phyloP scores from a whole-genome alignment of 2,797 vertebrate genomes.

The Neomorphus geoffroyi region DNA sequence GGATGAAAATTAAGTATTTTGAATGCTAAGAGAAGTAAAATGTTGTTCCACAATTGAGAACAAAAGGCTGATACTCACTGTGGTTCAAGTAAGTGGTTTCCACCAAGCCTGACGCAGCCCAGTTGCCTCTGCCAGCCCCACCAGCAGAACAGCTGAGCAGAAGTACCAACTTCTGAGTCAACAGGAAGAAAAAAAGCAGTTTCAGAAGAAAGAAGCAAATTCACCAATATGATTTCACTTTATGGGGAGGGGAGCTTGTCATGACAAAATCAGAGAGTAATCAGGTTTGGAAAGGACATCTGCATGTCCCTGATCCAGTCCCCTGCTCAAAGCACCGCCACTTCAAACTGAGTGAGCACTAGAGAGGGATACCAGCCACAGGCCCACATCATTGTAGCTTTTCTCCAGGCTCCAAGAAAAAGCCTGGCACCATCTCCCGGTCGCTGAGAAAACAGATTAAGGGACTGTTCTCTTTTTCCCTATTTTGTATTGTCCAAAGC shows the following conservation, averaged over 20 bases:
- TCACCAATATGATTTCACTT: neutral
- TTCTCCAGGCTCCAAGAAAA: neutral
- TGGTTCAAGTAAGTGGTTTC: neutral
- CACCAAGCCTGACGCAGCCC: neutral
- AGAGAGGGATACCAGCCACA: rapidly evolving
- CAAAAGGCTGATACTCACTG: neutral
- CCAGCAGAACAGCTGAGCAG: neutral
- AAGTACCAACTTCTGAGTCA: neutral
- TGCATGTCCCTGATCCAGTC: rapidly evolving
- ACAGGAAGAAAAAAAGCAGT: neutral
- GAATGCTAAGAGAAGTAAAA: neutral
- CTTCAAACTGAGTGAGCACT: neutral
- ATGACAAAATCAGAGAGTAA: neutral
- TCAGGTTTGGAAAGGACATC: neutral
- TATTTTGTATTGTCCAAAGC: neutral
- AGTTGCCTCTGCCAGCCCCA: neutral
- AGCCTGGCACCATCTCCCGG: neutral
- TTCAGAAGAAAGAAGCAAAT: neutral
- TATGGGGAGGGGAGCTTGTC: rapidly evolving
- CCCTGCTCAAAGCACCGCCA: rapidly evolving
- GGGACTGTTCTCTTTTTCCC: neutral
- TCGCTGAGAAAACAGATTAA: neutral
- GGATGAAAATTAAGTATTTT: neutral
- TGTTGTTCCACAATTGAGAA: neutral
- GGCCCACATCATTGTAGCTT: rapidly evolving